Evolutionary conservation across 2,797 vertebrate genomes (phyloP).

Genomic region (Craterocephalus amniculus): DNA sequence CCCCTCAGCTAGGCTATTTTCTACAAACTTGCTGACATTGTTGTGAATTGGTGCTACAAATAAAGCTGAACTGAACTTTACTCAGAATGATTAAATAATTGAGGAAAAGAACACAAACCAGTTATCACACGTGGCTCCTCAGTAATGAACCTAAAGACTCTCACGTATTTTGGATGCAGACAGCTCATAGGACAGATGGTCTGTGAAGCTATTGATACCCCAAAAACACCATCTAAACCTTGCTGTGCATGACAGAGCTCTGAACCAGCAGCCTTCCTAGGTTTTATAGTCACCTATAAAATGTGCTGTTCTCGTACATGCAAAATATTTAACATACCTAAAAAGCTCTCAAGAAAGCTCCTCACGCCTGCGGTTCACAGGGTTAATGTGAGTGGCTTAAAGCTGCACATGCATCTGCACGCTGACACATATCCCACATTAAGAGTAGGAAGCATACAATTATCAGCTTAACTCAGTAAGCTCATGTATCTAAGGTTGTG

Average conservation of each 20-base stretch:
- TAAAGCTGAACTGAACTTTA: no score
- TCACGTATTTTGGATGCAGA: conserved; percentile 20
- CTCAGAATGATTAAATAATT: conserved; percentile 7
- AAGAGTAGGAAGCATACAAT: conserved; percentile 38
- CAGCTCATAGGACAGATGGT: conserved; percentile 49
- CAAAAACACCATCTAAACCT: conserved; percentile 50
- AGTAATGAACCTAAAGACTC: conserved; percentile 29
- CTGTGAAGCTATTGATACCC: conserved; percentile 23
- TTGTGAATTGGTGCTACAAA: no score
- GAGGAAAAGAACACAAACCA: neutral
- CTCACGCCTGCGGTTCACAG: conserved; percentile 32
- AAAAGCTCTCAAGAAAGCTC: conserved; percentile 40
- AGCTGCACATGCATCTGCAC: conserved; percentile 41
- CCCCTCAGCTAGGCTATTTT: no score
- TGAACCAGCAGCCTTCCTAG: conserved; percentile 32
- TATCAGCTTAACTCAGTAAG: conserved; percentile 23
- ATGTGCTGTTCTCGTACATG: conserved; percentile 9
- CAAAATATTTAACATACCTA: conserved; percentile 50
- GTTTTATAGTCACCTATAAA: conserved; percentile 42
- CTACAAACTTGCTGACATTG: no score
- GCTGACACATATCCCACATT: conserved; percentile 21
- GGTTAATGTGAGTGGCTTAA: conserved; percentile 58
- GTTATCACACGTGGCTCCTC: neutral
- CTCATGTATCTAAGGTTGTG: conserved; percentile 20
- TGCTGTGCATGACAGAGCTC: conserved; percentile 35